Conservation (phyloP, 2,888 invertebrate genomes). For the Lymantria dispar region DNA sequence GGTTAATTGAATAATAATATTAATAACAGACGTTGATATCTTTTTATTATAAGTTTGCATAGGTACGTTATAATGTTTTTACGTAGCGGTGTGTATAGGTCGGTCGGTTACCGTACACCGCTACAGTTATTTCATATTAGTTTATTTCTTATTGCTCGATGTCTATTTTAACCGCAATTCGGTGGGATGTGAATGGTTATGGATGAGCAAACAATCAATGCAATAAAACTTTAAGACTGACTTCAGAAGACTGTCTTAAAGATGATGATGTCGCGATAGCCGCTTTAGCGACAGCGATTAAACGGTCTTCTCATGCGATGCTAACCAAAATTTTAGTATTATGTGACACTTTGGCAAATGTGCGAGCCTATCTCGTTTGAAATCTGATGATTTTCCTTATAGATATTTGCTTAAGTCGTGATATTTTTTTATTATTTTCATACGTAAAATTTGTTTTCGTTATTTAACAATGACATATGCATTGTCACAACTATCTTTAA, state of each 20-base stretch:
- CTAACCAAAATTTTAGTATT: slow-evolving; percentile 57
- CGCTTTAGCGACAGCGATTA: slow-evolving; percentile 3
- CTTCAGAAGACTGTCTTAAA: slow-evolving; percentile 81
- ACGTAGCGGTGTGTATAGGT: slow-evolving; percentile 38
- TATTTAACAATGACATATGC: slow-evolving; percentile 11
- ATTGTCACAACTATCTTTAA: slow-evolving; percentile 16
- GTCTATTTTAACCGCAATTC: slow-evolving; percentile 48
- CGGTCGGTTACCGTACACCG: slow-evolving; percentile 4
- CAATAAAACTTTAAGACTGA: slow-evolving; percentile 81
- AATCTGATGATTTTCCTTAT: slow-evolving; percentile 28
- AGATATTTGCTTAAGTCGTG: slow-evolving; percentile 36
- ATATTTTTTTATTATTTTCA: slow-evolving; percentile 42
- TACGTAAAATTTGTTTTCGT: slow-evolving; percentile 45
- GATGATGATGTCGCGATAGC: slow-evolving; percentile 41
- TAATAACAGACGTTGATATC: slow-evolving; percentile 52
- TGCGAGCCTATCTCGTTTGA: slow-evolving; percentile 22
- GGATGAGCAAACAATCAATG: slow-evolving; percentile 69
- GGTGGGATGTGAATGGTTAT: slow-evolving; percentile 52
- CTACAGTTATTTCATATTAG: slow-evolving; percentile 16
- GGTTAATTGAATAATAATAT: slow-evolving; percentile 58
- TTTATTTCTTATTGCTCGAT: slow-evolving; percentile 46
- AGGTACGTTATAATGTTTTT: slow-evolving; percentile 50
- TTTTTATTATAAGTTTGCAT: slow-evolving; percentile 65
- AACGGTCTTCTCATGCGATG: slow-evolving; percentile 35
- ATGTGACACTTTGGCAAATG: slow-evolving; percentile 30